phyloP scores from a whole-genome alignment of 2,113 vertebrate species.

The Zapornia atra region DNA sequence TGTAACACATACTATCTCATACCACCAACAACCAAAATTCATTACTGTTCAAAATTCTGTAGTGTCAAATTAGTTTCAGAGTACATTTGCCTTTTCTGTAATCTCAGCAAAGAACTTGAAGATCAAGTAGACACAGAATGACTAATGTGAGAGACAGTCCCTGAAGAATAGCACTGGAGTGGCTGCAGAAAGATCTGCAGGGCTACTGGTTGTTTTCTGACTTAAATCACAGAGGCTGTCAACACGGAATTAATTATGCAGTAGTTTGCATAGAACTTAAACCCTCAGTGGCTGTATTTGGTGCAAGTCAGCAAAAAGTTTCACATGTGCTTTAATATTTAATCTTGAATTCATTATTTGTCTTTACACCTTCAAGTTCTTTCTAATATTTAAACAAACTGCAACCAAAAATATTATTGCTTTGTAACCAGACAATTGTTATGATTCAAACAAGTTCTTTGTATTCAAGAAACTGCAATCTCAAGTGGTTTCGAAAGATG shows the following conservation, averaged over 20 bases:
- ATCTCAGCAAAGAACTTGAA: neutral
- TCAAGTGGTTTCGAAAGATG: neutral
- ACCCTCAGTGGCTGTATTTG: neutral
- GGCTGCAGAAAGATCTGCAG: neutral
- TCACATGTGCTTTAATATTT: neutral
- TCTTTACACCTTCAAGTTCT: neutral
- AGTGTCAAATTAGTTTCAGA: neutral
- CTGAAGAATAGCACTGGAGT: neutral
- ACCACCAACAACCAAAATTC: neutral
- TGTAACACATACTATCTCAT: neutral
- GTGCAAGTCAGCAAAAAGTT: neutral
- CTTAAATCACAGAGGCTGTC: neutral
- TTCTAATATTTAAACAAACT: neutral
- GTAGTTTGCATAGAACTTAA: neutral
- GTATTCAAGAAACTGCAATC: neutral
- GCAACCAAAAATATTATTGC: neutral
- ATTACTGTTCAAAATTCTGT: neutral
- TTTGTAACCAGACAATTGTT: neutral
- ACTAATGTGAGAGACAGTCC: neutral
- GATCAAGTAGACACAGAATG: neutral
- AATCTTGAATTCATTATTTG: neutral
- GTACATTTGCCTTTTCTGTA: fast-evolving
- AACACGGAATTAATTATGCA: neutral
- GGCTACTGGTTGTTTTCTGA: neutral
- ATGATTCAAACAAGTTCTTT: neutral